Conservation (phyloP, 1,140 invertebrate species). For the Melanaphis sacchari region DNA sequence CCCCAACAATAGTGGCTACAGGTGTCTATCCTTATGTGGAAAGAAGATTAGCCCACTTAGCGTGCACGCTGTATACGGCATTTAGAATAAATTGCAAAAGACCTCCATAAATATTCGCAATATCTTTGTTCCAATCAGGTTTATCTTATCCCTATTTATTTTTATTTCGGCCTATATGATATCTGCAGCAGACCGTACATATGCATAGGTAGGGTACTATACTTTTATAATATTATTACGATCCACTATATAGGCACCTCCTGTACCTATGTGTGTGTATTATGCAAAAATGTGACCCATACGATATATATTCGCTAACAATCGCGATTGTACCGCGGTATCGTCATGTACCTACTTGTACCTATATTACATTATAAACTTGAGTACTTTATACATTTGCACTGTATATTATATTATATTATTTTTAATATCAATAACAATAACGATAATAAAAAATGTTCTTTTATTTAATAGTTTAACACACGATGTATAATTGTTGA, state of each 20-base stretch:
- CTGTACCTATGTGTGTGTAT: background rate
- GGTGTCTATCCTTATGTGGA: constrained; percentile 46
- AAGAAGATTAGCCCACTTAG: constrained; percentile 52
- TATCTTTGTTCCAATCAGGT: constrained; percentile 37
- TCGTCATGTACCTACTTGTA: background rate
- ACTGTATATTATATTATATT: background rate
- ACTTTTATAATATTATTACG: background rate
- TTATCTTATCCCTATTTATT: background rate
- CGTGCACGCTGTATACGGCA: constrained; percentile 1
- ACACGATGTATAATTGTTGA: no score
- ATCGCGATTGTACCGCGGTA: background rate
- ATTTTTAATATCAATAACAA: no score
- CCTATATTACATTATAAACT: background rate
- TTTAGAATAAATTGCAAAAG: constrained; percentile 47
- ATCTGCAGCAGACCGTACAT: background rate
- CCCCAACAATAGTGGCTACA: constrained; percentile 41
- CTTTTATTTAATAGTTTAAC: no score
- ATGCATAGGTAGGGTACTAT: background rate
- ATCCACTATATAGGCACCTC: background rate
- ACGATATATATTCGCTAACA: background rate
- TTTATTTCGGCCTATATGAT: background rate
- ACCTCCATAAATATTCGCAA: constrained; percentile 21
- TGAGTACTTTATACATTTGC: background rate
- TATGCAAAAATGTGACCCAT: background rate
- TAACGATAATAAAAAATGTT: background rate